phyloP scores from a whole-genome alignment of 2,888 invertebrate species.

The Eilema caniola region DNA sequence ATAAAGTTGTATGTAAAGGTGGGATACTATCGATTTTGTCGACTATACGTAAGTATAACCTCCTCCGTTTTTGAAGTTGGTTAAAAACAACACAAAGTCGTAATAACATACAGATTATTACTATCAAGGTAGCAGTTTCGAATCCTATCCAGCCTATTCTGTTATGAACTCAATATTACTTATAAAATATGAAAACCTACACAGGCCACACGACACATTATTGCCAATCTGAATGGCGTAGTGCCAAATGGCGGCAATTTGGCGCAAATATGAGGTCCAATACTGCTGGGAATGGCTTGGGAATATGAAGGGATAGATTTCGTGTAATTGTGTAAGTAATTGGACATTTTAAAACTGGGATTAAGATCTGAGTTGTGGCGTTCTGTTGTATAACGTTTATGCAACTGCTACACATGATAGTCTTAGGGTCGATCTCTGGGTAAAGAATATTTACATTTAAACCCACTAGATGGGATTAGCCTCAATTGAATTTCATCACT shows the following conservation, averaged over 20 bases:
- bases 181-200: not conserved
- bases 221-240: constrained; percentile 33
- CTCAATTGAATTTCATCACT: too few relatives aligned
- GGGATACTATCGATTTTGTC: too few relatives aligned
- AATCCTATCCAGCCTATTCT: not conserved
- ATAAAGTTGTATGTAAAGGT: too few relatives aligned
- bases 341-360: not conserved
- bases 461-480: too few relatives aligned
- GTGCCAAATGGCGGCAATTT: constrained; percentile 43
- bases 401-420: too few relatives aligned
- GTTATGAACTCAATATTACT: not conserved
- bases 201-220: not conserved
- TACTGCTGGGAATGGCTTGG: constrained; percentile 6
- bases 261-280: constrained; percentile 42
- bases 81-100: not conserved
- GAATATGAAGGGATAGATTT: constrained; percentile 8
- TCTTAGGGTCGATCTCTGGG: too few relatives aligned
- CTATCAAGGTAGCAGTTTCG: not conserved
- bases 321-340: not conserved
- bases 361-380: not conserved
- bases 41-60: too few relatives aligned
- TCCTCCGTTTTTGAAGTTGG: too few relatives aligned
- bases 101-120: not conserved
- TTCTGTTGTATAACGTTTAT: too few relatives aligned
- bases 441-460: too few relatives aligned